These are phyloP conservation scores for Eilema sororculum DNA, from an alignment of 2,888 invertebrate genomes.

Conservation along the genomic window DNA sequence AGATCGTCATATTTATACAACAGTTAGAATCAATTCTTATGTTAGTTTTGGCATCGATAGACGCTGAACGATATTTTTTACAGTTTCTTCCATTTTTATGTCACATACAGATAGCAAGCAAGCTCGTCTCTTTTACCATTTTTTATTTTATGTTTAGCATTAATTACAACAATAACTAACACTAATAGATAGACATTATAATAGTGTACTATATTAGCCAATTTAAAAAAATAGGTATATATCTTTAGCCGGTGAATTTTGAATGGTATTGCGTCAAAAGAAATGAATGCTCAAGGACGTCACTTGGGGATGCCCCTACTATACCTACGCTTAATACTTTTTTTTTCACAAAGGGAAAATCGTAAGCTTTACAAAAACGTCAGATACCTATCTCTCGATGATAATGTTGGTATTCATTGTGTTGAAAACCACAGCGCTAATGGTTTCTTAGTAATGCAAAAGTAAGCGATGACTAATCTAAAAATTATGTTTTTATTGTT, in stretches of 20 bases:
- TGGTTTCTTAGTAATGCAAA: conserved; percentile 5
- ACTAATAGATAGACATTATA: neutral
- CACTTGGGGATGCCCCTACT: neutral
- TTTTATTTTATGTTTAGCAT: too few relatives aligned
- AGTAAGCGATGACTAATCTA: neutral
- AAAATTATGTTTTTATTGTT: neutral
- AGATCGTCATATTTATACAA: neutral
- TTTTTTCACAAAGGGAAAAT: neutral
- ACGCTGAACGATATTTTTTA: neutral
- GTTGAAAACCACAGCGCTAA: neutral
- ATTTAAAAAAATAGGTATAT: too few relatives aligned
- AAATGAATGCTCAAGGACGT: neutral
- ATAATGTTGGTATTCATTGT: neutral
- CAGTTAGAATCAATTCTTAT: neutral
- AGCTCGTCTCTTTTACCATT: neutral
- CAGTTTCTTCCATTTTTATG: too few relatives aligned
- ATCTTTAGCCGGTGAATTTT: too few relatives aligned
- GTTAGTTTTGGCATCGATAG: neutral
- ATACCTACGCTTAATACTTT: neutral
- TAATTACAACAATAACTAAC: too few relatives aligned
- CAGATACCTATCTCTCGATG: neutral
- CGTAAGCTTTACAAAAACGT: neutral
- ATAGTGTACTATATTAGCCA: neutral
- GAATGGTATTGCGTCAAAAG: neutral
- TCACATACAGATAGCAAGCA: neutral